Evolutionary conservation across 2,888 invertebrate genomes (phyloP), one percentile per base, ranked within the genome.

Genomic region (Ophraella communa): DNA sequence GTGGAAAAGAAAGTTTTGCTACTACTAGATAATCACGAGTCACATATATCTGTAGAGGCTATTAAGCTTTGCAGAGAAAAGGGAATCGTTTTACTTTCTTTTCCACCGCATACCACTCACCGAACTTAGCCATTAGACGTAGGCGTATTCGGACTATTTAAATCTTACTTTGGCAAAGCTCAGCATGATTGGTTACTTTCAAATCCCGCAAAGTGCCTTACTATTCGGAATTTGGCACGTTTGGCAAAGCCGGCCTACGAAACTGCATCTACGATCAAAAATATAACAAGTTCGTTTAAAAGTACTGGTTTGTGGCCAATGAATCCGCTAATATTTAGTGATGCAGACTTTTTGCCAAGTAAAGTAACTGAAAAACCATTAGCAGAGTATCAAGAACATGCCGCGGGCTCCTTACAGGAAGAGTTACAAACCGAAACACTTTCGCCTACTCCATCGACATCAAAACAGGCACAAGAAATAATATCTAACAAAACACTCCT

Each of bases 1-100:
- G 27, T n/a, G 14, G 54, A 67, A 30, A 62, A 54, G 10, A 53
- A 33, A 33, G 11, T 4, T 33, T 8, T 33, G 5, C 2, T 33
- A 1, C 8, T 33, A 1, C 11, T 33, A 8, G 11, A 33, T 11
- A 33, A 33, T 11, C 30, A 8, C 30, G 24, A 24, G 24, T 24
- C 24, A 1, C 24, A 24, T 24, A 24, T 24, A 24, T 24, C 24
- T 1, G 24, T 33, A 2, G 11, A 11, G 1, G 30, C 30, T 0
- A 10, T 10, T 33, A 1, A 33, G 1, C 1, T 33, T 4, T 33
- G 30, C 8, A 4, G 30, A 3, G 30, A 8, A 33, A 33, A 33
- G 1, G 1, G 2, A 3, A 33, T 33, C 3, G 1, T 33, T 3
- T 11, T 33, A 3, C n/a, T n/a, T 2, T 33, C 33, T n/a, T 11